A percentile compares a stretch with the other conserved stretches of the same genome.
phyloP scores from a whole-genome alignment of 2,113 vertebrate species.

The Aldabrachelys gigantea region DNA sequence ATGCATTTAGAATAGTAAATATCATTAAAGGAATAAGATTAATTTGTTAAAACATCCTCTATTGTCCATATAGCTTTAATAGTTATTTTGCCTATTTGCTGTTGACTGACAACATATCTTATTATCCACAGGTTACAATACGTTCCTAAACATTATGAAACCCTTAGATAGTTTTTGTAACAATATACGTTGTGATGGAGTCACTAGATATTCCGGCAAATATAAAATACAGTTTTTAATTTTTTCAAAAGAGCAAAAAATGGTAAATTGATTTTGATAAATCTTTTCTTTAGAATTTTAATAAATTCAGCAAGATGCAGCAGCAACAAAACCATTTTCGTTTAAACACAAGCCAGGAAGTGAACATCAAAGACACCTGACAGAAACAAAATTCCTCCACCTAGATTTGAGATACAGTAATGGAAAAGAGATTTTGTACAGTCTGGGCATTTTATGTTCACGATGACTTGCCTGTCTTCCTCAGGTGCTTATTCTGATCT shows the following conservation, averaged over 20 bases:
- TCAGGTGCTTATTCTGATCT: background rate
- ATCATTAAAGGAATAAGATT: background rate
- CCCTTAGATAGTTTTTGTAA: background rate
- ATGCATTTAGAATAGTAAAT: background rate
- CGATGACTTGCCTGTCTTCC: background rate
- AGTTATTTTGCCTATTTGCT: background rate
- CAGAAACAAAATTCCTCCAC: background rate
- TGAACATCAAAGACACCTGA: background rate
- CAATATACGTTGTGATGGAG: background rate
- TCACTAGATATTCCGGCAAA: background rate
- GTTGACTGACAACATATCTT: background rate
- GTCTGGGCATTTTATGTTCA: background rate
- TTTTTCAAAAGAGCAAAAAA: background rate
- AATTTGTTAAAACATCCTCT: background rate
- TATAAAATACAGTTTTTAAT: background rate
- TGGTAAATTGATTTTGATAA: background rate
- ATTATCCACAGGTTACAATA: background rate
- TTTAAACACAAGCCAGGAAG: background rate
- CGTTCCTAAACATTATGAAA: background rate
- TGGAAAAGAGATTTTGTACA: background rate
- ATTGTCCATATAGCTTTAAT: background rate
- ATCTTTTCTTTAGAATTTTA: background rate
- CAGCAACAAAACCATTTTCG: background rate
- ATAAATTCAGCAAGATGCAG: background rate
- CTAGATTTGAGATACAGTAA: background rate